Evolutionary conservation across 2,113 vertebrate genomes (phyloP).

Genomic region (Cromileptes altivelis): DNA sequence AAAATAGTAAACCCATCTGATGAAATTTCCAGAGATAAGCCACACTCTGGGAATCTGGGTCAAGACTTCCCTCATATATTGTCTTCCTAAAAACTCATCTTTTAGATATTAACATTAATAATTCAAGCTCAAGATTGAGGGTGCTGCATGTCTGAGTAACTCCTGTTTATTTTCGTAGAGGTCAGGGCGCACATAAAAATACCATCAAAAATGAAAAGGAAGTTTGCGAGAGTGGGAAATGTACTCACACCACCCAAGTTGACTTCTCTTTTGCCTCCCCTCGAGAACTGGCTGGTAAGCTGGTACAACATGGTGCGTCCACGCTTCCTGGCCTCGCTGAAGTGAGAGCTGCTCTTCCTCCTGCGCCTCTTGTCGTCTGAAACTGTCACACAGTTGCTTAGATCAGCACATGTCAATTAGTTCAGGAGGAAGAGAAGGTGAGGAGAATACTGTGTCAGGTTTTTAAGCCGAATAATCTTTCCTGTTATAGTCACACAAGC

Average conservation of each 20-base stretch:
- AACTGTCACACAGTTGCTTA: conserved; percentile 39
- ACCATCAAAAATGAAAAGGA: not conserved
- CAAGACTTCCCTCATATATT: conserved; percentile 28
- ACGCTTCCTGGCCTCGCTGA: conserved; percentile 87
- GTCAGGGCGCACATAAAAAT: not conserved
- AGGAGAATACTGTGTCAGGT: not conserved
- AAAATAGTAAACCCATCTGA: conserved; percentile 45
- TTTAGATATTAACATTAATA: conserved; percentile 38
- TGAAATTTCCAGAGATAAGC: conserved; percentile 43
- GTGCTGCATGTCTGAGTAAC: conserved; percentile 20
- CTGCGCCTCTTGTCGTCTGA: conserved; percentile 86
- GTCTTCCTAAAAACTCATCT: conserved; percentile 41
- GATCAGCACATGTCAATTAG: not conserved
- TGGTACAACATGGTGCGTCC: conserved; percentile 88
- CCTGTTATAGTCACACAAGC: conserved; percentile 6
- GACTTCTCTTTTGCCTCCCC: conserved; percentile 83
- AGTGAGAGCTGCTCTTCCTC: conserved; percentile 86
- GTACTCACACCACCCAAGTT: conserved; percentile 90
- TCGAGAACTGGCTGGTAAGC: conserved; percentile 88
- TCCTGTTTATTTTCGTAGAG: conserved; percentile 7
- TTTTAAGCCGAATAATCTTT: not conserved
- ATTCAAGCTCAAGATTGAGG: conserved; percentile 40
- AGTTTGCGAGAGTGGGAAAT: not conserved
- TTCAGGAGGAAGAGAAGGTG: not conserved
- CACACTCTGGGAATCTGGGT: conserved; percentile 43